Percentiles rank a stretch among this genome's conserved stretches.
Conservation (phyloP, 2,888 invertebrate species). For the Biston stratarius region DNA sequence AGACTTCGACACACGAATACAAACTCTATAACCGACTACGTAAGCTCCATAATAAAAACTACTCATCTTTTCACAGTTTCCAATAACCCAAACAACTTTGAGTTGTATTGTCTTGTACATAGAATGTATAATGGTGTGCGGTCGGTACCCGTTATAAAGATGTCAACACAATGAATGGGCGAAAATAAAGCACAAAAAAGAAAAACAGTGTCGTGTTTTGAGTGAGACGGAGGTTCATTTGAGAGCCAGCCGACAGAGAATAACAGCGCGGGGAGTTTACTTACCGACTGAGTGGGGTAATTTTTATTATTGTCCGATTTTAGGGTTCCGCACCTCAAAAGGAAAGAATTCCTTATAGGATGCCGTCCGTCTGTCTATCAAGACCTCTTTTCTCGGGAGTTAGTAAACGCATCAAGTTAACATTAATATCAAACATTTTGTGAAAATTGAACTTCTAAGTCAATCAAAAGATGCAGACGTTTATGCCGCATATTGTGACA, state of each 20-base stretch:
- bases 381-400: no score
- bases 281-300: neutral
- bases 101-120: neutral
- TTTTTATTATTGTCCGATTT: neutral
- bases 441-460: no score
- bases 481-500: no score
- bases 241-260: conserved; percentile 32
- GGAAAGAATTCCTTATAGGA: no score
- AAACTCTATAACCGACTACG: conserved; percentile 9
- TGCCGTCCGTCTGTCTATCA: no score
- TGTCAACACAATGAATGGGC: conserved; percentile 46
- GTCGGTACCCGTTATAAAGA: conserved; percentile 36
- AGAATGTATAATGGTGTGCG: conserved; percentile 3
- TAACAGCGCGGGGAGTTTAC: neutral
- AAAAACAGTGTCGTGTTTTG: conserved; percentile 44
- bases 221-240: conserved; percentile 45
- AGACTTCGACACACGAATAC: conserved; percentile 1
- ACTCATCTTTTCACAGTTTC: neutral
- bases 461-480: no score
- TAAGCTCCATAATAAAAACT: neutral
- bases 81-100: neutral
- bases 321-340: no score
- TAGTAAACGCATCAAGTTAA: no score
- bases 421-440: no score
- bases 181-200: conserved; percentile 45